Evolutionary conservation across 2,888 invertebrate genomes (phyloP).

Genomic region (Synergus itoensis): DNA sequence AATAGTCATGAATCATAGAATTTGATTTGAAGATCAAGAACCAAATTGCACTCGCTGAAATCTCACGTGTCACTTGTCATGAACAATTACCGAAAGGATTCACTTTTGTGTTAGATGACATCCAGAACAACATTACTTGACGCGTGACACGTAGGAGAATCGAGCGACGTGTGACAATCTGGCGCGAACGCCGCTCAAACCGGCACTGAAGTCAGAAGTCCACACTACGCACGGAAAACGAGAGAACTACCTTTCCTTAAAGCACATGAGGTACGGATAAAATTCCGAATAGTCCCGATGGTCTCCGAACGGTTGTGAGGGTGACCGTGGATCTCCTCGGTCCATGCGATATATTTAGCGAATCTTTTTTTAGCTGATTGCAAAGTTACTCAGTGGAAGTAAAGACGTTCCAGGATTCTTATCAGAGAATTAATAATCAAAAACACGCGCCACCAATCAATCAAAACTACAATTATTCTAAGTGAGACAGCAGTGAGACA

Average conservation of each 20-base stretch:
- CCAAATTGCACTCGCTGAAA: constrained; percentile 37
- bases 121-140: constrained; percentile 47
- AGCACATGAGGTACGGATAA: neutral
- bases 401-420: constrained; percentile 14
- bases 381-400: constrained; percentile 2
- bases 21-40: constrained; percentile 24
- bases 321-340: constrained; percentile 8
- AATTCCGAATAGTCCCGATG: constrained; percentile 24
- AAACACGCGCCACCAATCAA: neutral
- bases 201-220: constrained; percentile 58
- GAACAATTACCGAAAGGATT: constrained; percentile 39
- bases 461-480: neutral
- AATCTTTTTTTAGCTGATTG: constrained; percentile 36
- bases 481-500: neutral
- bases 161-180: constrained; percentile 52
- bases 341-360: constrained; percentile 29
- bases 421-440: neutral
- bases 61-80: constrained; percentile 25
- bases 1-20: neutral
- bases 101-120: constrained; percentile 35
- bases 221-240: neutral
- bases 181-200: constrained; percentile 61
- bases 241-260: constrained; percentile 14
- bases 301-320: constrained; percentile 5
- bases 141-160: constrained; percentile 54